Evolutionary conservation across 1,140 invertebrate species (phyloP), one percentile per base, ranked within the genome.

Genomic region (Rhynchophorus ferrugineus): DNA sequence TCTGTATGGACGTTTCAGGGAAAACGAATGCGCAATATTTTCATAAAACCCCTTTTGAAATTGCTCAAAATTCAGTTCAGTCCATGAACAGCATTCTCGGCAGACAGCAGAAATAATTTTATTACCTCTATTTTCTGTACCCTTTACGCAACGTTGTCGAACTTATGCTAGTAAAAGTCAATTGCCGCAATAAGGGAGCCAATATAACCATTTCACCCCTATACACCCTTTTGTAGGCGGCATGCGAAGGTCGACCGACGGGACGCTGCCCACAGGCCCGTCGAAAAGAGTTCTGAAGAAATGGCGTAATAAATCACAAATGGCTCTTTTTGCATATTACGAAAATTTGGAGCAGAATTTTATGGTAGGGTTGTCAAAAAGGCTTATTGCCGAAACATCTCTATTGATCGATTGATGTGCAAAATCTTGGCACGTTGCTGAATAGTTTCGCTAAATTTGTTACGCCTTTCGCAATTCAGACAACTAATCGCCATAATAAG

Each of bases 151-250:
- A 44, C 16, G 24, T 34, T 44, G 43, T 33, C 43, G 24, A 44
- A 44, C 20, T 43, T 43, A 41, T 19, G 20, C 3, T 13, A 8
- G 19, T 19, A 34, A 22, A 24, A 44, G 43, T 11, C 21, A 44
- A 44, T 44, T 44, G 41, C 16, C 41, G 41, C 20, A 44, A 44
- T 44, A 44, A 34, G 43, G 43, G 14, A 33, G 24, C 22, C 43
- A 44, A 44, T 44, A 44, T 44, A 44, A 44, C 24, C 8, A 44
- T 44, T 44, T 44, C 43, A 44, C 43, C 43, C 43, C 41, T 43
- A 36, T 36, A 13, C 16, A 36, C 35, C 38, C 38, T 41, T 41
- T 41, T 13, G 21, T 13, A 44, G 24, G 14, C 8, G 22, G 41
- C 2, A 13, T 13, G 22, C 9, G 20, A 44, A 44, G 43, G 43